Base-by-base conservation (phyloP, 2,113 vertebrate genomes). In the Campylorhamphus procurvoides region DNA sequence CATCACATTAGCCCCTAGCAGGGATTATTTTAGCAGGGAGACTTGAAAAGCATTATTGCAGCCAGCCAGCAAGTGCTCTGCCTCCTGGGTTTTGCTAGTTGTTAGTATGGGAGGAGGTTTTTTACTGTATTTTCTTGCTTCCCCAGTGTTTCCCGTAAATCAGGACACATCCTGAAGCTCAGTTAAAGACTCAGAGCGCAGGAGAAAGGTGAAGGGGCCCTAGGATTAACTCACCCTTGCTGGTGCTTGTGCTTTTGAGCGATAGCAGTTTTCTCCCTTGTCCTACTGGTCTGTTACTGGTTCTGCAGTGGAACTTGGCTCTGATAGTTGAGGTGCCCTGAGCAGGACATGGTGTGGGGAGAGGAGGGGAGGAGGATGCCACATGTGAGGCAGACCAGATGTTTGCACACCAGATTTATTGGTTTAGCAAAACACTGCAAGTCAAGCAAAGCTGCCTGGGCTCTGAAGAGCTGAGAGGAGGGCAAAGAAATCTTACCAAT, bases 1-100 rank as follows among this genome's bases (percentile, higher is more conserved):
- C 73, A 93, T 82, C 92, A 66, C 86, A n/a, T 94, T 68, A 50
- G 73, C 87, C 87, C 72, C 93, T 79, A 92, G 92, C 87, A 90
- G 58, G 27, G 76, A 82, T 85, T 69, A 69, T 92, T 94, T 96
- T 83, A 96, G 92, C 60, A 60, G 16, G 20, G 77, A 59, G 73
- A 85, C 49, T 92, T 94, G 85, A 75, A 95, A 93, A 89, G 46
- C 59, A 66, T 6, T 6, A n/a, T 50, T 82, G 59, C 69, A 94
- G 52, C 72, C 71, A 60, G 60, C 27, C 79, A 69, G 60, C 47
- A 79, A 94, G 27, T 10, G 31, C 27, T 87, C 82, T 97, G 72
- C 71, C 78, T 96, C 50, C 89, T 91, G 75, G 68, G 58, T 69
- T 76, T 88, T 55, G 78, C 52, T 56, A 52, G 16, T 7, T 84